Percentiles rank a stretch among this genome's conserved stretches.
Evolutionary conservation across 2,888 invertebrate species (phyloP).

Genomic region (Epinotia demarniana): DNA sequence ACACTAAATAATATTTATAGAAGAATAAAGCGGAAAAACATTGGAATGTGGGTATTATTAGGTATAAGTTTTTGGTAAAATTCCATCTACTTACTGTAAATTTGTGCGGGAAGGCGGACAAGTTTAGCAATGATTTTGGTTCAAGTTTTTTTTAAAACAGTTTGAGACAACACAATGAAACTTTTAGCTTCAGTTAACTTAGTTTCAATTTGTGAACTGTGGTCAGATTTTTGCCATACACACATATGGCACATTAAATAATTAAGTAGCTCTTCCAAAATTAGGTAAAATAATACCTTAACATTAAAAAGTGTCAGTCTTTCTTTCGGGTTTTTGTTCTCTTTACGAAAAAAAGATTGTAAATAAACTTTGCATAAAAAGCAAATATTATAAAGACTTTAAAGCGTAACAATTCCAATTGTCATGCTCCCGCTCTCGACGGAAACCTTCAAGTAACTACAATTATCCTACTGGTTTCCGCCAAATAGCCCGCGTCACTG

Average conservation of each 20-base stretch:
- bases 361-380: constrained; percentile 45
- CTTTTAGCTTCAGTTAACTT: constrained; percentile 29
- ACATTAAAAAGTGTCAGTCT: constrained; percentile 40
- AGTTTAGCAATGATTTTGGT: constrained; percentile 45
- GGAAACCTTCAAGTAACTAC: constrained; percentile 21
- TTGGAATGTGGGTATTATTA: constrained; percentile 60
- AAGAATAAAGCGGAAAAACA: constrained; percentile 56
- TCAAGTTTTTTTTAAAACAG: constrained; percentile 34
- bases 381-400: constrained; percentile 43
- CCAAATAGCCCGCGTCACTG: not conserved
- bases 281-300: constrained; percentile 41
- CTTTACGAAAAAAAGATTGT: constrained; percentile 41
- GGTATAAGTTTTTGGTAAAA: constrained; percentile 63
- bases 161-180: constrained; percentile 25
- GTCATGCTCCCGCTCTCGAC: constrained; percentile 35
- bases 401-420: constrained; percentile 31
- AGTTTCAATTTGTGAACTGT: constrained; percentile 31
- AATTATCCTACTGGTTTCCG: constrained; percentile 35
- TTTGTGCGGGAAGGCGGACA: constrained; percentile 33
- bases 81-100: constrained; percentile 53
- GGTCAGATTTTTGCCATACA: constrained; percentile 42
- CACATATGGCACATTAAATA: constrained; percentile 43
- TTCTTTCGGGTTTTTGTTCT: constrained; percentile 39
- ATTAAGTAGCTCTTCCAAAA: constrained; percentile 36
- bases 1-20: constrained; percentile 57